Base-by-base conservation (phyloP, 2,797 vertebrate genomes). In the Synanceia verrucosa region DNA sequence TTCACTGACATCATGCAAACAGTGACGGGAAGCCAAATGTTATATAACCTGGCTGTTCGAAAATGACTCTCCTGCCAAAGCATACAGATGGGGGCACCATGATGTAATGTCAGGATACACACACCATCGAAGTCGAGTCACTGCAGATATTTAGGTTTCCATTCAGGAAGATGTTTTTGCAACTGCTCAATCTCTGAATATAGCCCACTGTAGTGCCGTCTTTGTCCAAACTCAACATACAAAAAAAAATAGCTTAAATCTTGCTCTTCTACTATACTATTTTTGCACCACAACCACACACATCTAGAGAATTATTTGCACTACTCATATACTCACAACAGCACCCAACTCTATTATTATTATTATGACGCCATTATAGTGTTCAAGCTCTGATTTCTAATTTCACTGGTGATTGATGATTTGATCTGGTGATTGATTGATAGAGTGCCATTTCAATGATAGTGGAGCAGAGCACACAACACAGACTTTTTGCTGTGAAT, bases 1-100 rank as follows among this genome's bases (percentile, higher is more conserved):
- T 78, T 86, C 75, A 81, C 74, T 92, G 91, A 92, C 84, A 91
- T 93, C 88, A 90, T 85, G 81, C 84, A 86, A 88, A 90, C 70
- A 74, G 79, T 77, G 76, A 77, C 48, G 33, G 83, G 67, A 80
- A 85, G 88, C 88, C 71, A 87, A 79, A 88, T 65, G 84, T 91
- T 90, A 91, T 82, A 86, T 89, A 91, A 91, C 71, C 76, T 76
- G 69, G 81, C 84, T 81, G 79, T 80, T 81, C 66, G 76, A 82
- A 65, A 76, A 39, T 3, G 37, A 6, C 47, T 48, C 48, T 61
- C 47, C 63, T 82, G 90, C 86, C 86, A 91, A 89, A 87, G 66
- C 56, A 76, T 68, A 90, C 79, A 88, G 77, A 91, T 74, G 76
- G 71, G 84, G 85, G 69, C 76, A 76, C 28, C 6, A 60, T 87